Conservation (phyloP, 2,888 invertebrate genomes). For the Harmothoe impar region DNA sequence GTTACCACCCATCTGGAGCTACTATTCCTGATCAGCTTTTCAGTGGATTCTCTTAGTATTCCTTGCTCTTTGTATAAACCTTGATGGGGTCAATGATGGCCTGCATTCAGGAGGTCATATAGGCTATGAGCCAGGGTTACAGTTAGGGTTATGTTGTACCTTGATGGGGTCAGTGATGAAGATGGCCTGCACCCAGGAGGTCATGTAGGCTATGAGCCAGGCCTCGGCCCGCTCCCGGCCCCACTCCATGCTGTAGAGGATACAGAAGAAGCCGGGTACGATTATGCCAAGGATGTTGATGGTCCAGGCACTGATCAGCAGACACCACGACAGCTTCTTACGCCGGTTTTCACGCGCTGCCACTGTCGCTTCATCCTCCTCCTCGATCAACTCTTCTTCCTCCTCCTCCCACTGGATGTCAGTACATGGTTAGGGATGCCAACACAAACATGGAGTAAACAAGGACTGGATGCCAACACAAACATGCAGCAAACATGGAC, state of each 20-base stretch:
- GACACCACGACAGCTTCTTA: slow-evolving; percentile 72
- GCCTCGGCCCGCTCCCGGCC: slow-evolving; percentile 57
- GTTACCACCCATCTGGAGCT: too few relatives aligned
- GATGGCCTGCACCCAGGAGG: slow-evolving; percentile 48
- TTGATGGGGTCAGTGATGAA: slow-evolving; percentile 59
- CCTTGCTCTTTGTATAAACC: too few relatives aligned
- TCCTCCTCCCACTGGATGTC: not conserved
- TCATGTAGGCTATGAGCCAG: slow-evolving; percentile 50
- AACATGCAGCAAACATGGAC: too few relatives aligned
- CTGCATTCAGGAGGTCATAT: slow-evolving; percentile 28
- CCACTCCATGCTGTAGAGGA: slow-evolving; percentile 64
- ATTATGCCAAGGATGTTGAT: slow-evolving; percentile 32
- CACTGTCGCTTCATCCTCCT: not conserved
- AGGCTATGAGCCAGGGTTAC: slow-evolving; percentile 54
- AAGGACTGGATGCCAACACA: too few relatives aligned
- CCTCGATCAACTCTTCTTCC: not conserved
- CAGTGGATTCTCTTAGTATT: too few relatives aligned
- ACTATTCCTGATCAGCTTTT: too few relatives aligned
- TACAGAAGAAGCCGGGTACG: slow-evolving; percentile 58
- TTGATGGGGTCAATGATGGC: slow-evolving; percentile 49
- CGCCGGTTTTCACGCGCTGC: slow-evolving; percentile 59
- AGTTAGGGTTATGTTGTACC: too few relatives aligned
- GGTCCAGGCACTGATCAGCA: slow-evolving; percentile 69
- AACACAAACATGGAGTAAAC: not conserved
- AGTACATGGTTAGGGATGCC: too few relatives aligned